Conservation (phyloP, 1,140 invertebrate genomes). For the Lordiphosa stackelbergi region DNA sequence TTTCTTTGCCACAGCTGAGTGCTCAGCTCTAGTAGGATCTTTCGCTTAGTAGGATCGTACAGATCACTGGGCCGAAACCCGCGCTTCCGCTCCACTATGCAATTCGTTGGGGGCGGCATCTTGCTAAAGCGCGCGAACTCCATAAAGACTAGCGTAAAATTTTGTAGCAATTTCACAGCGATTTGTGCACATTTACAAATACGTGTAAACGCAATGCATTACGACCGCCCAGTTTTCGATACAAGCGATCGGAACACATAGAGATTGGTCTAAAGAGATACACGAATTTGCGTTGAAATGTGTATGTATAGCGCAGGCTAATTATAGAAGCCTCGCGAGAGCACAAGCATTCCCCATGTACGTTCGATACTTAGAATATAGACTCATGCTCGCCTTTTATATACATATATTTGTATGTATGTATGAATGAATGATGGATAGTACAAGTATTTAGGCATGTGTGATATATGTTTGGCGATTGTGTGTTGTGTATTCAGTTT, state of each 20-base stretch:
- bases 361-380: slow-evolving; percentile 2
- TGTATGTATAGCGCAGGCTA: slow-evolving; percentile 14
- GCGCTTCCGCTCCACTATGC: slow-evolving; percentile 78
- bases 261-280: slow-evolving; percentile 9
- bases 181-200: slow-evolving; percentile 19
- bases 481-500: no score
- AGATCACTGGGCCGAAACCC: slow-evolving; percentile 91
- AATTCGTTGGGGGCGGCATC: slow-evolving; percentile 27
- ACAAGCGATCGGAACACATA: slow-evolving; percentile 5
- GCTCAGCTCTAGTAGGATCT: slow-evolving; percentile 88
- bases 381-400: slow-evolving; percentile 1
- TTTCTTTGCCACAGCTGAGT: slow-evolving; percentile 67
- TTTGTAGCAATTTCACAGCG: slow-evolving; percentile 2
- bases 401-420: neutral
- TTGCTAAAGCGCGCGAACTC: neutral
- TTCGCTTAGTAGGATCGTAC: slow-evolving; percentile 86
- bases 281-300: slow-evolving; percentile 2
- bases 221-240: slow-evolving; percentile 10
- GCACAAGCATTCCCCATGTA: no score
- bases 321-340: slow-evolving; percentile 20
- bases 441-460: no score
- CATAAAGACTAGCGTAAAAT: neutral
- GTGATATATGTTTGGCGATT: no score
- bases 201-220: slow-evolving; percentile 15
- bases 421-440: neutral